Evolutionary conservation across 2,888 invertebrate species (phyloP), one percentile per base, ranked within the genome.

Genomic region (Chydorus sphaericus): DNA sequence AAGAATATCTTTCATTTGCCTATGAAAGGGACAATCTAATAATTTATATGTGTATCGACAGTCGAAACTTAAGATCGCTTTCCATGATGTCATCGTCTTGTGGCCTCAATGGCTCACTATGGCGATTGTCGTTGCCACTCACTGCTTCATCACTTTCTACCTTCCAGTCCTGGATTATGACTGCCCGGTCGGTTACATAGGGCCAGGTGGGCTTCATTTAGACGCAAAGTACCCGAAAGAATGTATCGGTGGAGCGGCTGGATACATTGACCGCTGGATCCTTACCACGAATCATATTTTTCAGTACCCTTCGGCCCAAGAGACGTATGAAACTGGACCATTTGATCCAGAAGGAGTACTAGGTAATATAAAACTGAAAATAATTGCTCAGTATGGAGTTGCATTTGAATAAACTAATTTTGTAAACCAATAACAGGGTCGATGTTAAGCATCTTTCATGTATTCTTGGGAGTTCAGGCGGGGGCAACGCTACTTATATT

Each of bases 201-300:
- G 94, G 0, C 91, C 94, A 0, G 94, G 94, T 1, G 96, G 94
- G 5, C 76, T 81, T 56, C 85, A 57, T 48, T 48, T 55, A 26
- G 55, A 55, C 20, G 48, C 30, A 20, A 11, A 23, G 8, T 48
- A 89, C 63, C 80, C 81, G 23, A 49, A 59, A 29, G 76, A 83
- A 55, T 96, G 94, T 68, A 84, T 85, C 33, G 94, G 94, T 0
- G 94, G 96, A 5, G 85, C 87, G 0, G 81, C 88, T 1, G 89
- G 90, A 1, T 90, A 84, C 67, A 77, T 94, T 57, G 94, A 96
- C 69, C 73, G 78, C 6, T 61, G 78, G 53, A 67, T 93, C 59
- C 75, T 96, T 39, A 85, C 85, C 2, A 65, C 70, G n/a, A 70
- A 75, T 4, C 93, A 93, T 67, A 73, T 91, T 28, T 92, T 82